These are phyloP conservation scores for Marronus borbonicus DNA, from an alignment of 2,888 invertebrate genomes.

Conservation along the genomic window DNA sequence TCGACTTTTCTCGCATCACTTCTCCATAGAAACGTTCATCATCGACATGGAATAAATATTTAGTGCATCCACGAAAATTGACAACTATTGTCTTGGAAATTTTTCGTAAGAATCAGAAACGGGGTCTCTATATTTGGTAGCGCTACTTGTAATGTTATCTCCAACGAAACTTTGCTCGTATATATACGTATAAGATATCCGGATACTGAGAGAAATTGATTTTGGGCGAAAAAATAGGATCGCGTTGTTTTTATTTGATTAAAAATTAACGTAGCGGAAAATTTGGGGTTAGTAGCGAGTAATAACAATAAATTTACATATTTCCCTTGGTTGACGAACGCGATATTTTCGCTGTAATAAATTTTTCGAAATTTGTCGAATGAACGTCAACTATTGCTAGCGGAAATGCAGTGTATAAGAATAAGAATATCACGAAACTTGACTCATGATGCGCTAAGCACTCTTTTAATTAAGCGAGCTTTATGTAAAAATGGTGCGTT, in stretches of 20 bases:
- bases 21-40: not conserved
- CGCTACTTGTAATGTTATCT: not conserved
- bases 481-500: too few species aligned
- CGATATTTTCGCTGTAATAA: conserved; percentile 33
- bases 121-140: too few species aligned
- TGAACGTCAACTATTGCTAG: conserved; percentile 18
- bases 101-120: too few species aligned
- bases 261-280: conserved; percentile 49
- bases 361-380: conserved; percentile 20
- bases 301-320: conserved; percentile 51
- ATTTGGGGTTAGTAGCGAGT: conserved; percentile 45
- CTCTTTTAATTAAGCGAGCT: too few species aligned
- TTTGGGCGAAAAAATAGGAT: conserved; percentile 12
- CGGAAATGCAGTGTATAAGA: not conserved
- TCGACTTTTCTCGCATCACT: not conserved
- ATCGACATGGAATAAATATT: too few species aligned
- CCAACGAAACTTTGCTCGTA: not conserved
- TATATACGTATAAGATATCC: conserved; percentile 18
- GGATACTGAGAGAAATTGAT: conserved; percentile 22
- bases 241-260: conserved; percentile 48
- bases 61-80: too few species aligned
- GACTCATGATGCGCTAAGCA: too few species aligned
- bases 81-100: too few species aligned
- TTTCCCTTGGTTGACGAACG: conserved; percentile 38
- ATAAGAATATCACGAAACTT: too few species aligned